Evolutionary conservation across 2,888 invertebrate species (phyloP), one percentile per base, ranked within the genome.

Genomic region (Drosophila mettleri): DNA sequence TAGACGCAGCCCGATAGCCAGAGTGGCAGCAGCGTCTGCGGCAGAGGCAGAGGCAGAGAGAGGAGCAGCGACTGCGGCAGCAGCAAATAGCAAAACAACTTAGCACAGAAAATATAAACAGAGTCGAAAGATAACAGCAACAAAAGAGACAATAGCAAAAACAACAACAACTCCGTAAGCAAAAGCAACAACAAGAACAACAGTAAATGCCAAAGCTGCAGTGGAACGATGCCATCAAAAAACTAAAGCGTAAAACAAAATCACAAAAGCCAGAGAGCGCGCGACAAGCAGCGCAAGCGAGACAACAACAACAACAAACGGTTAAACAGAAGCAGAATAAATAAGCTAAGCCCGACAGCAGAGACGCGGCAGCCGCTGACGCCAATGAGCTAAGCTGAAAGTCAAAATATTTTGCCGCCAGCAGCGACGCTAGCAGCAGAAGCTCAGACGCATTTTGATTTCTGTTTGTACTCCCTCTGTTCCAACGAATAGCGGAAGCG

Each of bases 151-250:
- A 64, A 53, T 69, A 71, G 64, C 51, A 66, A 64, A 49, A 75
- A 54, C 45, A 62, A 53, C n/a, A 29, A 18, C 8, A 24, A 41
- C 9, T 16, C n/a, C 69, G 73, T 62, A 46, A 73, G 57, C 67
- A 82, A 82, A 70, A 29, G 16, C 38, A 59, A 43, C n/a, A 68
- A 59, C 64, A 74, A 61, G 43, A 67, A 60, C 68, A 79, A 74
- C 55, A 78, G 64, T 69, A 86, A 86, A 83, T 70, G 72, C 83
- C 82, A 63, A 61, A 63, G 71, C 68, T 74, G 87, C 75, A 64
- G 74, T 45, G 60, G 60, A 68, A 53, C 73, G 55, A 72, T 62
- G 83, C 70, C 73, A 53, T 54, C 60, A 64, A 64, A 69, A 64
- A 64, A 69, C 65, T 60, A 69, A 70, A 70, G 63, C 58, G 24